Evolutionary conservation across 2,113 vertebrate species (phyloP), one percentile per base, ranked within the genome.

Genomic region (Pycnonotus jocosus): DNA sequence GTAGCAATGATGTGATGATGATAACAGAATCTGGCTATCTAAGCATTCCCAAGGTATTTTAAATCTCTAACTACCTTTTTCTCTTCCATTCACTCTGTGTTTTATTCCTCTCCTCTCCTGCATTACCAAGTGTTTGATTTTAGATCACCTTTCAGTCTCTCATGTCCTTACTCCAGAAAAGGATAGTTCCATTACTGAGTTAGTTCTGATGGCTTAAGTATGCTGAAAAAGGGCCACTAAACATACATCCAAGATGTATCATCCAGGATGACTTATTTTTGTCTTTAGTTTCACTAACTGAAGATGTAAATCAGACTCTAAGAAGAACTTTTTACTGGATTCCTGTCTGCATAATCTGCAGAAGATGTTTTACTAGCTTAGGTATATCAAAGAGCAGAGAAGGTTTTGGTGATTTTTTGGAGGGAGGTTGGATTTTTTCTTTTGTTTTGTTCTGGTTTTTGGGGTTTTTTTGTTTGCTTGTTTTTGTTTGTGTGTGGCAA

Each of bases 401-500:
- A 85, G 1, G 0, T 15, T 68, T 88, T 53, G 11, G 13, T 62
- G 27, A 0, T 3, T 30, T 44, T 47, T 18, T 25, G 11, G 9
- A 42, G 18, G 24, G 19, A 24, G 15, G 1, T 8, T 51, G 15
- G 25, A 23, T n/a, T 51, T 44, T 48, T 44, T 8, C 6, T 45
- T 45, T 30, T 44, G 10, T 18, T 51, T 60, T 28, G 10, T 27
- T 64, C 21, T 47, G 19, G 44, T 53, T 35, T 35, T 31, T 37
- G 20, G 12, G 23, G 7, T 0, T 10, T 58, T 28, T 33, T 50
- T 21, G 5, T 28, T 53, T 44, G 11, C 18, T 28, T 42, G 12
- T 8, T 48, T 70, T 21, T 27, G 7, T 50, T 70, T n/a, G 12
- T 61, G 53, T 35, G 18, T 71, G 3, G 27, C 16, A 7, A 5